Evolutionary conservation across 2,113 vertebrate species (phyloP).

Genomic region (Mesocricetus auratus): DNA sequence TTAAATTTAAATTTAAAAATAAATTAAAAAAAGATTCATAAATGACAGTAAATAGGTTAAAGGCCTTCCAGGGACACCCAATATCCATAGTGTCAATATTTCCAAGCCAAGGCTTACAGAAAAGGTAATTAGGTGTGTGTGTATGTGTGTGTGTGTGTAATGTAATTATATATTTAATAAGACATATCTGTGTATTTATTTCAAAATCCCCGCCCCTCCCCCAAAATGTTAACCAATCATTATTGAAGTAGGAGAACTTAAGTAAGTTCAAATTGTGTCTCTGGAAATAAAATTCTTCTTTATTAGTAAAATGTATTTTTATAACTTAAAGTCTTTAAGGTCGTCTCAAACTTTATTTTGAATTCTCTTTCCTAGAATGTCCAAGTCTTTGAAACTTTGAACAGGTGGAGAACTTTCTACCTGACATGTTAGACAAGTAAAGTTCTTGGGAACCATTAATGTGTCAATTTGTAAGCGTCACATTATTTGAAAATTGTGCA

Average conservation of each 20-base stretch:
- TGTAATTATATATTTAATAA: not conserved
- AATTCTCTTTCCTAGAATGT: not conserved
- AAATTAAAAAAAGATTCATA: not conserved
- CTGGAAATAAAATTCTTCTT: conserved; percentile 27
- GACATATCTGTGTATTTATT: not conserved
- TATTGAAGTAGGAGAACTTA: not conserved
- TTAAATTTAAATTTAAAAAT: no score
- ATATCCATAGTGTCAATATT: not conserved
- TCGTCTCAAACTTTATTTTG: conserved; percentile 34
- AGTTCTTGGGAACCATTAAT: not conserved
- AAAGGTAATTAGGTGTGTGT: not conserved
- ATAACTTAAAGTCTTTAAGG: conserved; percentile 30
- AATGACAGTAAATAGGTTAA: not conserved
- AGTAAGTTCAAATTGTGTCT: conserved; percentile 6
- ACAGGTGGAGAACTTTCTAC: not conserved
- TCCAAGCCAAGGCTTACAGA: not conserved
- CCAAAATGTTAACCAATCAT: not conserved
- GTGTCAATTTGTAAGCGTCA: not conserved
- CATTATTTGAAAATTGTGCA: conserved; percentile 14
- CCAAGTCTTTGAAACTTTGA: conserved; percentile 23
- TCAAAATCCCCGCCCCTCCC: not conserved
- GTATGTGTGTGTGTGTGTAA: not conserved
- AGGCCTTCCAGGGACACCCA: not conserved
- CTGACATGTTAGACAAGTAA: not conserved
- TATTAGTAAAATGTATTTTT: conserved; percentile 29